Percentiles rank a stretch among this genome's conserved stretches.
Conservation (phyloP, 2,797 vertebrate species). For the Hoplostethus mediterraneus region DNA sequence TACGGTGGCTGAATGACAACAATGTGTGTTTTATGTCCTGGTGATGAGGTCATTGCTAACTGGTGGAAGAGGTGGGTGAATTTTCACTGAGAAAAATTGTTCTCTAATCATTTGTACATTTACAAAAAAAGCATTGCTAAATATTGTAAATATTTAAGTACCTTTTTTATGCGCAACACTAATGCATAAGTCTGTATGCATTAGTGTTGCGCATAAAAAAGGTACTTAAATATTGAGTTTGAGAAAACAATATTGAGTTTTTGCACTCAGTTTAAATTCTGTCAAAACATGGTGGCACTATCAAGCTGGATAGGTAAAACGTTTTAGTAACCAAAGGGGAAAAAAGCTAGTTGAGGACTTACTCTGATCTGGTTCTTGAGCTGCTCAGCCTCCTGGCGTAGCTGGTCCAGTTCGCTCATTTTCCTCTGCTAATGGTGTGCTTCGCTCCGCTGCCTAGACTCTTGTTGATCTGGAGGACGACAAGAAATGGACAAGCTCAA, state of each 20-base stretch:
- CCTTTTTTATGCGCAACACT: no score
- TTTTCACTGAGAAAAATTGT: neutral
- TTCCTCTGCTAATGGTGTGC: constrained; percentile 91
- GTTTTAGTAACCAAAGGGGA: neutral
- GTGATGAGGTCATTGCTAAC: no score
- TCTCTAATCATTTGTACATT: neutral
- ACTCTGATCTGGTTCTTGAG: constrained; percentile 99
- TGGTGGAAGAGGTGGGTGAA: no score
- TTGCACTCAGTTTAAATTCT: neutral
- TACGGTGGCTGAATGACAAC: neutral
- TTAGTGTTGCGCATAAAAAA: no score
- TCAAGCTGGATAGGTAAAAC: neutral
- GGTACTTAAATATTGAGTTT: no score
- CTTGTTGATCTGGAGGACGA: constrained; percentile 86
- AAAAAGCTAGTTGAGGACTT: constrained; percentile 63
- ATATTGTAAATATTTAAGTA: no score
- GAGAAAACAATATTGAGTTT: neutral
- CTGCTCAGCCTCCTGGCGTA: constrained; percentile 98
- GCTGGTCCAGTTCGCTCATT: constrained; percentile 99
- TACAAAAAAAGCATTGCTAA: no score
- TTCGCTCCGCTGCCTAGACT: constrained; percentile 88
- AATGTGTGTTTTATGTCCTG: no score
- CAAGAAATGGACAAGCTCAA: constrained; percentile 40
- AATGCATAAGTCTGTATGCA: no score
- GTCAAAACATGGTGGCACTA: neutral